Evolutionary conservation across 2,797 vertebrate species (phyloP), one percentile per base, ranked within the genome.

Genomic region (Gobionotothen gibberifrons): DNA sequence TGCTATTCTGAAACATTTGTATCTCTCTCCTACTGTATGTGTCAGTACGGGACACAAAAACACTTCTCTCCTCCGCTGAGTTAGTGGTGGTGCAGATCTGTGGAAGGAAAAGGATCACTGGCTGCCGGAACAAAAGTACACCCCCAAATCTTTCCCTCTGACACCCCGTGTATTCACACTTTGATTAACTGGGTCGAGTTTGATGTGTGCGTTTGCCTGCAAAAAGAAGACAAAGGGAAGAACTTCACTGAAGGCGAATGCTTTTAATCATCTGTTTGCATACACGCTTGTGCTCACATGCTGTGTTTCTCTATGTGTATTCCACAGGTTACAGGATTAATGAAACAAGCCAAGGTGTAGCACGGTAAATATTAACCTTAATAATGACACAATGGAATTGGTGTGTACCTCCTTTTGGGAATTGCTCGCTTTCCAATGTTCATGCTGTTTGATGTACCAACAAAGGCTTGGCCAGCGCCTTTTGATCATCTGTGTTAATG

Each of bases 111-210:
- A 79, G 43, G 69, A 82, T 92, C 81, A 71, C 70, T 63, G 49
- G 70, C 67, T 79, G 80, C 88, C 81, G 75, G 84, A 82, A 89
- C 81, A 82, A 81, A 78, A 82, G 80, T 52, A 76, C 82, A 79
- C 87, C 86, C 88, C 79, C 80, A 67, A 88, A 46, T 69, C 69
- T 85, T 39, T 86, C 85, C 85, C 75, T 85, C 85, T 85, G 85
- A 89, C 89, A 81, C 82, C 71, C 78, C 36, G 54, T 75, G 69
- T 79, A 58, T 22, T 80, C 72, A 79, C 22, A 80, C 84, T 93
- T 92, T 93, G 86, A 93, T 92, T 90, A 86, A 86, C 85, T 82
- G 85, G 87, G 90, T 87, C 76, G 46, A 82, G 78, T 87, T 84
- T 77, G 81, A 89, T 80, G 55, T 82, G 74, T 77, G 47, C 67